Base-by-base conservation (phyloP, 1,140 invertebrate genomes). In the Zaprionus capensis region DNA sequence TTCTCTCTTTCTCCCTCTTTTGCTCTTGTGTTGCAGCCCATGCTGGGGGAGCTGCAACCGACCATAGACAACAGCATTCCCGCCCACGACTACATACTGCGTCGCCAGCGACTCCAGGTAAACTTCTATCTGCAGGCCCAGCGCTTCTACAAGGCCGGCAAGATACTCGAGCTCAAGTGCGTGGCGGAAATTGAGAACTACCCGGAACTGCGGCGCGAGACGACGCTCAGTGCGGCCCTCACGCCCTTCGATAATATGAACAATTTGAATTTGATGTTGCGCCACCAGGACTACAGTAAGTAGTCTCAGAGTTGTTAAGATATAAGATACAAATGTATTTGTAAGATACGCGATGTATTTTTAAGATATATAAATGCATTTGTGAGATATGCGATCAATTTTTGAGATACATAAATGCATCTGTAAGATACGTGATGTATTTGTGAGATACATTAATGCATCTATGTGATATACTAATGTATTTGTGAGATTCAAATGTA, bases 191-290 rank as follows among this genome's bases (percentile, higher is more conserved):
- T 93, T 72, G 90, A 92, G 57, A 91, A 93, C 66, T 92, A 92
- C 63, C 91, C 92, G 51, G 82, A 92, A 28, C 69, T 91, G 51
- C 70, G 77, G 14, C 91, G 92, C 17, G 90, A 92, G 49, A 91
- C 79, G 11, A 67, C 78, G 24, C 71, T 91, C 11, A 91, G 79
- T 66, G 90, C 91, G 12, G 69, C 79, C 24, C 62, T 93, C 0
- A 80, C 80, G 64, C 82, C 85, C n/a, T 82, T 82, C 41, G 91
- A 93, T 69, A 91, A 92, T 73, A 79, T 93, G 65, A 92, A 91
- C 70, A 93, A 92, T 90, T 92, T 92, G 66, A 93, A 92, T 86
- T 91, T 92, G 66, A 93, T 92, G 87, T 78, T 93, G 69, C 71
- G 83, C 63, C 84, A 92, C 76, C 78, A 91, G 59, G 82, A 75